phyloP scores from a whole-genome alignment of 64 coral and sea anemone genomes.

The Montipora efflorescens region DNA sequence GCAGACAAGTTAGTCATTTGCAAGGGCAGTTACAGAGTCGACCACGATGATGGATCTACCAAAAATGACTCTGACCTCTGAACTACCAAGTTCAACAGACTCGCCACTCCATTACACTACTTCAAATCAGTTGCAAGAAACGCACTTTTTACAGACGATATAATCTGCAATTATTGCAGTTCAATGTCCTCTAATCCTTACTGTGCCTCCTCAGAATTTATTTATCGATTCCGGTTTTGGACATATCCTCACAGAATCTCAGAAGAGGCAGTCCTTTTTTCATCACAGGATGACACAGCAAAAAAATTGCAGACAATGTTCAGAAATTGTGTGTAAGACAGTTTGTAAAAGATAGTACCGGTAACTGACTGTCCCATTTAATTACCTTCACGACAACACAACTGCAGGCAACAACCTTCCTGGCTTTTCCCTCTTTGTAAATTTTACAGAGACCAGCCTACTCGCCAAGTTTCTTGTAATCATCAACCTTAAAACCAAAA shows the following conservation, averaged over 20 bases:
- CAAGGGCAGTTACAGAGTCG: too few relatives aligned
- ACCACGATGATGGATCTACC: too few relatives aligned
- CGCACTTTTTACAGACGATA: too few relatives aligned
- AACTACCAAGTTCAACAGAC: too few relatives aligned
- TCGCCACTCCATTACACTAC: too few relatives aligned
- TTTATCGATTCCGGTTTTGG: conserved; percentile 85
- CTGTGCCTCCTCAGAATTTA: conserved; percentile 35
- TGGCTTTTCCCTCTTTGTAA: conserved; percentile 98
- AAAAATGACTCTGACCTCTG: too few relatives aligned
- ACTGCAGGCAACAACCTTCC: conserved; percentile 97
- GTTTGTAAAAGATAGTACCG: too few relatives aligned
- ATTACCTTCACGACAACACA: conserved; percentile 97
- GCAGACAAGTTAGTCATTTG: too few relatives aligned
- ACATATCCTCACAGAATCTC: conserved; percentile 79
- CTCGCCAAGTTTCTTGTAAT: conserved; percentile 98
- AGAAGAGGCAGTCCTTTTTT: conserved; percentile 94
- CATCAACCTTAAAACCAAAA: conserved; percentile 67
- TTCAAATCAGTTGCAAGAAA: too few relatives aligned
- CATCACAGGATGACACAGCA: conserved; percentile 67
- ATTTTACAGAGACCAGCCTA: conserved; percentile 99
- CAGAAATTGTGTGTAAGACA: too few relatives aligned
- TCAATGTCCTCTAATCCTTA: not conserved
- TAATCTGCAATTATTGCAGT: not conserved
- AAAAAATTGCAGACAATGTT: too few relatives aligned
- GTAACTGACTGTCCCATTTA: not conserved